Conservation (phyloP, 2,797 vertebrate genomes). For the Tragelaphus eurycerus region DNA sequence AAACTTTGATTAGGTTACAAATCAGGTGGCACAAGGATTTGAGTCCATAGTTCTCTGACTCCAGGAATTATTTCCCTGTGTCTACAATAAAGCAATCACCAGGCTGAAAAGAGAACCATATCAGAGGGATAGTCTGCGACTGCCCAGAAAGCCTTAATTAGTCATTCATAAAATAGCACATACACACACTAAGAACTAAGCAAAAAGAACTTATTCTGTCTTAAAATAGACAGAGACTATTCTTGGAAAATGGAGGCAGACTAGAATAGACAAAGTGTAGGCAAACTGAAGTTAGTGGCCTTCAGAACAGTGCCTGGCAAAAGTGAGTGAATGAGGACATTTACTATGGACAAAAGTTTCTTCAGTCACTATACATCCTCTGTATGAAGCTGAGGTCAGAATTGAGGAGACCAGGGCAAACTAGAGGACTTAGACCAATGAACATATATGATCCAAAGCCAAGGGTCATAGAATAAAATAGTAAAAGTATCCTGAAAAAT, state of each 20-base stretch:
- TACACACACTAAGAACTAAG: neutral
- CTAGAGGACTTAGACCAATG: neutral
- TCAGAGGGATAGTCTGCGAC: neutral
- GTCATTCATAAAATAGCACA: neutral
- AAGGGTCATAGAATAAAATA: neutral
- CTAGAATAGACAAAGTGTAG: neutral
- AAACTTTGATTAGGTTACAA: neutral
- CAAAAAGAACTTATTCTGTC: neutral
- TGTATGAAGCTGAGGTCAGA: conserved; percentile 19
- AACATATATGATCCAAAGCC: neutral
- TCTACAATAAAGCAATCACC: neutral
- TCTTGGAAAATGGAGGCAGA: neutral
- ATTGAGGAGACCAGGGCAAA: neutral
- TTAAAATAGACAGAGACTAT: neutral
- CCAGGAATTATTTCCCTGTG: conserved; percentile 8
- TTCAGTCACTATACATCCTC: neutral
- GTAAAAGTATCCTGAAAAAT: neutral
- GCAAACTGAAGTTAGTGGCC: neutral
- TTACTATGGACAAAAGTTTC: neutral
- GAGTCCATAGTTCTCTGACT: neutral
- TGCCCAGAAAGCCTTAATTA: neutral
- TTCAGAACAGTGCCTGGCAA: neutral
- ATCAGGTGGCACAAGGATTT: neutral
- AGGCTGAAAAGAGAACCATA: neutral
- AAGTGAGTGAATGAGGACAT: neutral